phyloP scores from a whole-genome alignment of 2,113 vertebrate species.

The Axis porcinus region DNA sequence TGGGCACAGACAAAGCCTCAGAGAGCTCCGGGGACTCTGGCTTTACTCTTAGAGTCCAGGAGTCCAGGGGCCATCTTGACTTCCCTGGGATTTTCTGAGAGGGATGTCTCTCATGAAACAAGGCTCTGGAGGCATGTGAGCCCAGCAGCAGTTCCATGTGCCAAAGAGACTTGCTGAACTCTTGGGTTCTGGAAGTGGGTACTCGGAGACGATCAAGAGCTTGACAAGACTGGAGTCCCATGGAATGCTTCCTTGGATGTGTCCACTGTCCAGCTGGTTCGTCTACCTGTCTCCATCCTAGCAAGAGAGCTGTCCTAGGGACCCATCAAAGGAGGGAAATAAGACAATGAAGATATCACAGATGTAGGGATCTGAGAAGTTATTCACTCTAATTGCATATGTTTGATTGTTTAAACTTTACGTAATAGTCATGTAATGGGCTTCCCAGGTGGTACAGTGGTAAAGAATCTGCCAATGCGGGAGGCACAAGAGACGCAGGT shows the following conservation, averaged over 20 bases:
- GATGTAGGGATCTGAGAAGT: no score
- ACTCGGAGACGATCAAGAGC: background rate
- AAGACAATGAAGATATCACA: background rate
- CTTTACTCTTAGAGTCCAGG: background rate
- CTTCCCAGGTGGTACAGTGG: background rate
- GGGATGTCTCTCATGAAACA: background rate
- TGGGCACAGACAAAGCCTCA: background rate
- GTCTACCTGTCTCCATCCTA: background rate
- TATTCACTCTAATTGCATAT: background rate
- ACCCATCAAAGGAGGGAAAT: background rate
- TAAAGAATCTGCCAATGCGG: background rate
- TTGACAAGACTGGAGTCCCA: background rate
- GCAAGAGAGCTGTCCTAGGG: background rate
- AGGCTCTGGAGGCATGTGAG: background rate
- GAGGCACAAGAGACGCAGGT: background rate
- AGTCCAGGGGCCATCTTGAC: no score
- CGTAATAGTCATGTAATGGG: background rate
- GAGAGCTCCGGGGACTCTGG: background rate
- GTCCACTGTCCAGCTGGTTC: background rate
- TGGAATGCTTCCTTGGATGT: background rate
- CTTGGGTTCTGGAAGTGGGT: background rate
- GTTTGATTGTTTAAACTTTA: background rate
- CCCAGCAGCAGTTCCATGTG: background rate
- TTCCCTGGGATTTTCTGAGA: background rate
- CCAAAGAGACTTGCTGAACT: background rate